Evolutionary conservation across 2,113 vertebrate species (phyloP), one percentile per base, ranked within the genome.

Genomic region (Limnothrissa miodon): DNA sequence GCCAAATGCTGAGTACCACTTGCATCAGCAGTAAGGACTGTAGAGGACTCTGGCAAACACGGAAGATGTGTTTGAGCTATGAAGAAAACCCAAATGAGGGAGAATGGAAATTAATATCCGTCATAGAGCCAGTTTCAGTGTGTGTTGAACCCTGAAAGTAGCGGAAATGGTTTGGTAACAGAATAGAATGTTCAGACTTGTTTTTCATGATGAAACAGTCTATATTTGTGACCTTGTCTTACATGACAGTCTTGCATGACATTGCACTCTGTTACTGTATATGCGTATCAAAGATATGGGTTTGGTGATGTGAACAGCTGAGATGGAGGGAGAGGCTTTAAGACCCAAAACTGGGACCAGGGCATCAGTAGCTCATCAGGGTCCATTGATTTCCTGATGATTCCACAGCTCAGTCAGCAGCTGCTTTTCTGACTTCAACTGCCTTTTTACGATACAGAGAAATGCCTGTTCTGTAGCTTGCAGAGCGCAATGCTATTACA

Each of bases 21-120:
- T 66, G 59, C 66, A 74, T 74, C 66, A 74, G 66, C 66, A 36
- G 66, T 74, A 39, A 74, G n/a, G n/a, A n/a, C n/a, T n/a, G 66
- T 36, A 1, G 13, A 39, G 19, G 66, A 74, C 33, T 74, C 66
- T 74, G 66, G 66, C 33, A 36, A 74, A 74, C 33, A 74, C 17
- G 19, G 29, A 17, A 25, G 36, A 74, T 36, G 29, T 36, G 29
- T 74, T 74, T 36, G 29, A 15, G 66, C 66, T 74, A 13, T 11
- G n/a, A 66, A 6, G 5, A 8, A 33, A 56, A 56, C 23, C n/a
- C 4, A 0, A 66, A 66, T 66, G 59, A 25, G 59, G 23, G 59
- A 66, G 23, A 29, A 33, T 25, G 10, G 53, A 25, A n/a, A 11
- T 36, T 29, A 33, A 13, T 66, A 53, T 23, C 51, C 51, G 6